phyloP scores from a whole-genome alignment of 2,113 vertebrate genomes.

The Rhabdomys dilectus region DNA sequence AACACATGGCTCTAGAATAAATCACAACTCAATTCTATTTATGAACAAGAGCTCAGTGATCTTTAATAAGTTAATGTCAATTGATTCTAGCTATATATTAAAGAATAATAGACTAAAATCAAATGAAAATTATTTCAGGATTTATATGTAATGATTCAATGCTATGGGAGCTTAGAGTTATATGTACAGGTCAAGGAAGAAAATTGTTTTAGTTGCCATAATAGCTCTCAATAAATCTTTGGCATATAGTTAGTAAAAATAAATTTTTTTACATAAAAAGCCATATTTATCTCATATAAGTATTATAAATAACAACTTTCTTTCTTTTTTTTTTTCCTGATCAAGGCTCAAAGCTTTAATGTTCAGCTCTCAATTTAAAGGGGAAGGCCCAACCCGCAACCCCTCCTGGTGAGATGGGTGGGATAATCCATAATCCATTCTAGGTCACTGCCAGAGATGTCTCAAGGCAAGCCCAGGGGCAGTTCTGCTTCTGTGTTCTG shows the following conservation, averaged over 20 bases:
- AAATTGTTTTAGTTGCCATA: not conserved
- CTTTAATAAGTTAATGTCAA: constrained; percentile 13
- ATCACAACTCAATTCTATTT: constrained; percentile 6
- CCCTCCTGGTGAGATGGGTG: too few relatives aligned
- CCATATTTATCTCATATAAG: not conserved
- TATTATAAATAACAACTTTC: not conserved
- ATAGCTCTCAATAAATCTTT: not conserved
- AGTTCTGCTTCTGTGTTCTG: too few relatives aligned
- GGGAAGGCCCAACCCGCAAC: too few relatives aligned
- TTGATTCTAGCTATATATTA: constrained; percentile 12
- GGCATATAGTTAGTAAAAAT: constrained; percentile 2
- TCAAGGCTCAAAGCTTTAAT: too few relatives aligned
- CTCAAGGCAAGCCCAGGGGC: too few relatives aligned
- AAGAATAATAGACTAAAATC: not conserved
- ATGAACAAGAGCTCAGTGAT: not conserved
- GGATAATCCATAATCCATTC: too few relatives aligned
- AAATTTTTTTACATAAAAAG: not conserved
- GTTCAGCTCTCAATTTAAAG: too few relatives aligned
- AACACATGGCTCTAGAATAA: not conserved
- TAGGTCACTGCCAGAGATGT: too few relatives aligned
- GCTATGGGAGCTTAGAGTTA: not conserved
- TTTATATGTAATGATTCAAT: not conserved
- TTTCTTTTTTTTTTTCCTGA: too few relatives aligned
- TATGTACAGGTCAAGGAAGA: not conserved
- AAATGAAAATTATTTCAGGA: not conserved